Conservation (phyloP, 2,797 vertebrate species). For the Merluccius polli region DNA sequence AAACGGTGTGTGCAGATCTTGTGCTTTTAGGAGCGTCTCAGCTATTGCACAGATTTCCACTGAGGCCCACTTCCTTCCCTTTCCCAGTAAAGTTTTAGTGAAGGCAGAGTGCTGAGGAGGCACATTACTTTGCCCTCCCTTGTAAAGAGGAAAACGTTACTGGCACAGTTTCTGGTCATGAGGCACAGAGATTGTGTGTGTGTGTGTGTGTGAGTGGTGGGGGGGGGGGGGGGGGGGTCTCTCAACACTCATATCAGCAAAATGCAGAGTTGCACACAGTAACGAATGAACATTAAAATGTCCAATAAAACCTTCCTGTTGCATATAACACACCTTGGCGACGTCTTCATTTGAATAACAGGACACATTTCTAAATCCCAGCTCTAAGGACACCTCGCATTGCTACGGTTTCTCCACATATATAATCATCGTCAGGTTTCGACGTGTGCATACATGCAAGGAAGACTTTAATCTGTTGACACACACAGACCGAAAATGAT, state of each 20-base stretch:
- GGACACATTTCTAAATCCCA: not conserved
- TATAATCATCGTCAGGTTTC: not conserved
- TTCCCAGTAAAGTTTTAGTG: constrained; percentile 58
- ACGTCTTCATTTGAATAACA: not conserved
- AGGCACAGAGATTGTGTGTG: constrained; percentile 33
- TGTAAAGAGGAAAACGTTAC: constrained; percentile 50
- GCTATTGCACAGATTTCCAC: constrained; percentile 28
- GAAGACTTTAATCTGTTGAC: not conserved
- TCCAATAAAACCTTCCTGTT: not conserved
- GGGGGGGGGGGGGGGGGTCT: too few species aligned
- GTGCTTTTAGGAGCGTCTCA: constrained; percentile 26
- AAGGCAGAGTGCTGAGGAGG: constrained; percentile 64
- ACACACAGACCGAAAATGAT: not conserved
- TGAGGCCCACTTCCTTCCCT: constrained; percentile 66
- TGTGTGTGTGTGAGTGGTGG: not conserved
- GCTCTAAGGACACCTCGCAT: not conserved
- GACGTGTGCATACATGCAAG: not conserved
- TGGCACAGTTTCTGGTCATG: constrained; percentile 49
- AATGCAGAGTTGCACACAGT: not conserved
- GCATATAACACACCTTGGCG: not conserved
- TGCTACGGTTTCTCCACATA: not conserved
- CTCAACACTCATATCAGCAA: not conserved
- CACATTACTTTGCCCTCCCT: constrained; percentile 57
- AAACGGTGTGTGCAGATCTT: not conserved
- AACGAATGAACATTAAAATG: not conserved